These are phyloP conservation scores for Lerema accius DNA, from an alignment of 1,140 invertebrate genomes.

Conservation along the genomic window DNA sequence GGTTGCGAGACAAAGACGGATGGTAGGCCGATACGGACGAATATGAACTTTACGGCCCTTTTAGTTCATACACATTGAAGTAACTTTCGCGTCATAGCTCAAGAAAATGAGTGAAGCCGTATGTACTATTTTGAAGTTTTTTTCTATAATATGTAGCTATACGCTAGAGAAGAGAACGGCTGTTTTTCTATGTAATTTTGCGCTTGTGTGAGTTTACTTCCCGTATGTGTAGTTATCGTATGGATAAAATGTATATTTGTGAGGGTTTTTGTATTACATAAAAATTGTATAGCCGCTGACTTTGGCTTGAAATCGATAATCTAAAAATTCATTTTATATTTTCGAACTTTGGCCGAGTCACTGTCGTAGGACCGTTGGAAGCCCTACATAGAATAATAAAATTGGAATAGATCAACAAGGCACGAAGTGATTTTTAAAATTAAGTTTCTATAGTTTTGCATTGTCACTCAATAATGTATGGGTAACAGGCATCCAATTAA, in stretches of 20 bases:
- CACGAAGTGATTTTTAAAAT: neutral
- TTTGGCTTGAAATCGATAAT: slow-evolving; percentile 72
- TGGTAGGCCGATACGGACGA: slow-evolving; percentile 43
- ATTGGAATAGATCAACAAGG: slow-evolving; percentile 2
- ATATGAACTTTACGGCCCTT: slow-evolving; percentile 60
- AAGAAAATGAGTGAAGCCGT: slow-evolving; percentile 68
- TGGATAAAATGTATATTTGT: slow-evolving; percentile 55
- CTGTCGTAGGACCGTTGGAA: slow-evolving; percentile 10
- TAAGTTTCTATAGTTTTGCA: neutral
- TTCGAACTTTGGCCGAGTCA: slow-evolving; percentile 39
- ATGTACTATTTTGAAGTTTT: slow-evolving; percentile 82
- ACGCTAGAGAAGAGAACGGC: slow-evolving; percentile 70
- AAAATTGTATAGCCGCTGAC: slow-evolving; percentile 69
- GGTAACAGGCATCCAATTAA: too few relatives aligned
- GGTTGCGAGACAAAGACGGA: slow-evolving; percentile 68
- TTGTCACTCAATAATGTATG: too few relatives aligned
- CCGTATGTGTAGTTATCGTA: slow-evolving; percentile 72
- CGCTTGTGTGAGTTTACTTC: slow-evolving; percentile 69
- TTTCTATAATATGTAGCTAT: slow-evolving; percentile 68
- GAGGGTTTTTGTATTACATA: slow-evolving; percentile 73
- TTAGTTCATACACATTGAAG: slow-evolving; percentile 55
- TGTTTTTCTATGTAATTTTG: slow-evolving; percentile 76
- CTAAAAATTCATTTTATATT: slow-evolving; percentile 77
- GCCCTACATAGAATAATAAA: slow-evolving; percentile 3
- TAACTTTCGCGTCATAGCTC: slow-evolving; percentile 53